Base-by-base conservation (phyloP, 2,113 vertebrate genomes). In the Clinocottus analis region DNA sequence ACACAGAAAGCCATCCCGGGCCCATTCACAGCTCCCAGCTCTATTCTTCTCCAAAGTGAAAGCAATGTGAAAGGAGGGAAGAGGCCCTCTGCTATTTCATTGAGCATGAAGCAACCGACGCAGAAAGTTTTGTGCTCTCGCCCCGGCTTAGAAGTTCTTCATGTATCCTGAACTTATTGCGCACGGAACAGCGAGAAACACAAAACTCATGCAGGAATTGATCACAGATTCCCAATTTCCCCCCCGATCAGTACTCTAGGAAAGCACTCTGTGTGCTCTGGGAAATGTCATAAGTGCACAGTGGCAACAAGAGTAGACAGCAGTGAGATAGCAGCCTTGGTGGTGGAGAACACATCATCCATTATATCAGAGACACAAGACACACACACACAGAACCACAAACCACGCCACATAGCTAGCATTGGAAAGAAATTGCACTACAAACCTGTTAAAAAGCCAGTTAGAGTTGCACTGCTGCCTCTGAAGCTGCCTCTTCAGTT, bases 21-120 rank as follows among this genome's bases (percentile, higher is more conserved):
- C 73, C 88, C 86, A 88, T 91, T 92, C 90, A 93, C 83, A 77
- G 87, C 90, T 84, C 86, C 27, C 64, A 21, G 77, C 62, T 89
- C 88, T 78, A 91, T 91, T 92, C 87, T 88, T 92, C 86, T 85
- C 83, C 64, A 27, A 11, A 61, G 75, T 80, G 84, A 90, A 91
- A 89, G 86, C 69, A 37, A 37, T 81, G 51, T 83, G 82, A 87
- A 88, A 83, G 82, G 83, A 85, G 85, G 71, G 84, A 83, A 71
- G 49, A 72, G 75, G 81, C 75, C 80, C 83, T 25, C 77, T 60
- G 84, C 84, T 43, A 29, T 73, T 83, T 64, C 81, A 80, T 76
- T 80, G 35, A 83, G 55, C 60, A 72, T 23, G 31, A 86, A 77
- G 69, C 59, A 31, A 58, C 63, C 58, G 51, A 3, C 60, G 59